Evolutionary conservation across 2,113 vertebrate species (phyloP).

Genomic region (Oostethus manadensis): DNA sequence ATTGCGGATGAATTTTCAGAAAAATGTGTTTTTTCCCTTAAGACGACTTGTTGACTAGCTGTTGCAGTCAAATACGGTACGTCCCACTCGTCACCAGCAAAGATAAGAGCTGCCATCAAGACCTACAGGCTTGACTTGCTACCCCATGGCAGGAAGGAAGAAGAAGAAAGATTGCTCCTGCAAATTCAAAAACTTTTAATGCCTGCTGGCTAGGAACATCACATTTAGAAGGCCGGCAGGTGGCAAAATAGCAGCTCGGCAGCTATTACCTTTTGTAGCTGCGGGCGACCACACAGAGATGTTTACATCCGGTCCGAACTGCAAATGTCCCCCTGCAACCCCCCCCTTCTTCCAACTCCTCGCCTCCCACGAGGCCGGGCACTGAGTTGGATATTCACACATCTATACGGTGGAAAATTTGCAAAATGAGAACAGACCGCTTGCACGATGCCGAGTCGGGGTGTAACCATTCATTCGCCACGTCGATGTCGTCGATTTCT

Average conservation of each 20-base stretch:
- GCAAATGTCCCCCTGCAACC: constrained; percentile 2
- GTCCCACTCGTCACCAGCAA: neutral
- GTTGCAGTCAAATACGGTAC: neutral
- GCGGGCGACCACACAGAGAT: neutral
- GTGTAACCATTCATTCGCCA: no score
- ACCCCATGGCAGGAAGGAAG: neutral
- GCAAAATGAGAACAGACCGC: no score
- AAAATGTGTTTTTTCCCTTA: no score
- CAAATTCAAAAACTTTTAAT: constrained; percentile 1
- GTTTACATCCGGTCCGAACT: constrained; percentile 1
- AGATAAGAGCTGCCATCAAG: constrained; percentile 3
- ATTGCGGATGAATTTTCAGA: no score
- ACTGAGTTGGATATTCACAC: neutral
- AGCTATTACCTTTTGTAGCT: constrained; percentile 5
- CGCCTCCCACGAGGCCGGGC: neutral
- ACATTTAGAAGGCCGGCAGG: neutral
- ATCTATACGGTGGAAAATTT: neutral
- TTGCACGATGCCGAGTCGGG: no score
- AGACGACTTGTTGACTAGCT: neutral
- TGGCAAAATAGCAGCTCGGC: neutral
- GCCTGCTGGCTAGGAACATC: constrained; percentile 1
- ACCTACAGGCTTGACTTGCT: constrained; percentile 5
- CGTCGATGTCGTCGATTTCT: no score
- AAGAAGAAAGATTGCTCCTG: neutral
- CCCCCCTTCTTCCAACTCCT: neutral